A percentile compares a stretch with the other conserved stretches of the same genome.
These are phyloP conservation scores for Epirrita christyi DNA, from an alignment of 2,888 invertebrate genomes.

Conservation along the genomic window DNA sequence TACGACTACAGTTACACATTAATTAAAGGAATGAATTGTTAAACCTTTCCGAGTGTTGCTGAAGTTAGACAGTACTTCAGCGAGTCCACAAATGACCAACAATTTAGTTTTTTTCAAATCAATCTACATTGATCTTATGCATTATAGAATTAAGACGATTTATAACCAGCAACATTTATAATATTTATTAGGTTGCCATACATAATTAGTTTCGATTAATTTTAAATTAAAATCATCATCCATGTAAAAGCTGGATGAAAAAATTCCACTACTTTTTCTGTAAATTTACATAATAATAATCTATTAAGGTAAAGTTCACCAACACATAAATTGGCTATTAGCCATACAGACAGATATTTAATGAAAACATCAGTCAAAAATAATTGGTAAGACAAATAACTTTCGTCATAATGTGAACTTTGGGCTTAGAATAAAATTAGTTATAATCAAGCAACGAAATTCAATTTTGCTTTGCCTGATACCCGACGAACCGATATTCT, in stretches of 20 bases:
- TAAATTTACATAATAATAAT: constrained; percentile 10
- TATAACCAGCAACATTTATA: constrained; percentile 15
- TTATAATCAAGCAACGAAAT: too few relatives aligned
- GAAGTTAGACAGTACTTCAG: neutral
- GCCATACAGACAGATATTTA: too few relatives aligned
- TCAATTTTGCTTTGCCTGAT: too few relatives aligned
- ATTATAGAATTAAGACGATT: neutral
- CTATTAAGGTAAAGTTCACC: neutral
- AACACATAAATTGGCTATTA: too few relatives aligned
- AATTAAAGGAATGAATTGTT: constrained; percentile 43
- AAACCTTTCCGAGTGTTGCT: constrained; percentile 16
- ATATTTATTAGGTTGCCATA: constrained; percentile 1
- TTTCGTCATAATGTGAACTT: too few relatives aligned
- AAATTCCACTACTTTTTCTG: constrained; percentile 1
- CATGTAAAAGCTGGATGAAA: neutral
- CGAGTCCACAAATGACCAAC: neutral
- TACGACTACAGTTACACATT: constrained; percentile 37
- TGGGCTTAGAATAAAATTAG: too few relatives aligned
- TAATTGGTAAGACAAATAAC: too few relatives aligned
- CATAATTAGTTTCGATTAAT: constrained; percentile 11
- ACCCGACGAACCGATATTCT: too few relatives aligned
- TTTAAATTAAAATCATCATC: neutral
- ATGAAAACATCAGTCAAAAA: too few relatives aligned
- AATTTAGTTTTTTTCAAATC: neutral
- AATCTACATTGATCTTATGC: neutral